A percentile compares a stretch with the other conserved stretches of the same genome.
phyloP scores from a whole-genome alignment of 2,888 invertebrate species.

The Melinaea marsaeus region DNA sequence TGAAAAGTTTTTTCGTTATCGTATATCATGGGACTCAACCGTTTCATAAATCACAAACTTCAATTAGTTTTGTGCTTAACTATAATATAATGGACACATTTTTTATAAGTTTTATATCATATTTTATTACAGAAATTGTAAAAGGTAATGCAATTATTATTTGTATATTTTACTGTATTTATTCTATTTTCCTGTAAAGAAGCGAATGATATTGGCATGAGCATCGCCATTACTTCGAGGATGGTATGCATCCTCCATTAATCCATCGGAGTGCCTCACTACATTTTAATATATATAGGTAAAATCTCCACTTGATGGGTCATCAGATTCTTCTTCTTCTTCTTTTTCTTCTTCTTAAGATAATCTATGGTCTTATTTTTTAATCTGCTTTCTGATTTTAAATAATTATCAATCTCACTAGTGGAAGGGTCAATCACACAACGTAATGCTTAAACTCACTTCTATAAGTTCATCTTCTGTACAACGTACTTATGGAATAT shows the following conservation, averaged over 20 bases:
- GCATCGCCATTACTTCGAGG: constrained; percentile 63
- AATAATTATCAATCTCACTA: constrained; percentile 38
- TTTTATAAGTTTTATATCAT: background rate
- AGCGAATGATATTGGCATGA: constrained; percentile 51
- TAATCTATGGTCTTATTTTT: constrained; percentile 50
- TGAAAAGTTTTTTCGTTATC: constrained; percentile 24
- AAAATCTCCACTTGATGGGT: constrained; percentile 51
- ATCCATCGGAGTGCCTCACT: constrained; percentile 57
- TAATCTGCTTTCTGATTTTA: constrained; percentile 38
- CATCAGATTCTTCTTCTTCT: constrained; percentile 36
- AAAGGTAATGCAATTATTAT: background rate
- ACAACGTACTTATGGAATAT: constrained; percentile 68
- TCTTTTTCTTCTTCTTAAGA: constrained; percentile 44
- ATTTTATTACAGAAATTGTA: background rate
- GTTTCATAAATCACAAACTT: too few relatives aligned
- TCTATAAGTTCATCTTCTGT: constrained; percentile 55
- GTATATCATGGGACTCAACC: too few relatives aligned
- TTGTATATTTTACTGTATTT: background rate
- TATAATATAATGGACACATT: background rate
- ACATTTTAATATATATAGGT: constrained; percentile 47
- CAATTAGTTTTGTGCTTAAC: background rate
- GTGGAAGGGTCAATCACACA: constrained; percentile 57
- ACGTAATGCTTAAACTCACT: constrained; percentile 53
- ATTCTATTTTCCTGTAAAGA: background rate
- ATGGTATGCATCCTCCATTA: constrained; percentile 65